Conservation (phyloP, 2,797 vertebrate species). For the Poecile montanus region DNA sequence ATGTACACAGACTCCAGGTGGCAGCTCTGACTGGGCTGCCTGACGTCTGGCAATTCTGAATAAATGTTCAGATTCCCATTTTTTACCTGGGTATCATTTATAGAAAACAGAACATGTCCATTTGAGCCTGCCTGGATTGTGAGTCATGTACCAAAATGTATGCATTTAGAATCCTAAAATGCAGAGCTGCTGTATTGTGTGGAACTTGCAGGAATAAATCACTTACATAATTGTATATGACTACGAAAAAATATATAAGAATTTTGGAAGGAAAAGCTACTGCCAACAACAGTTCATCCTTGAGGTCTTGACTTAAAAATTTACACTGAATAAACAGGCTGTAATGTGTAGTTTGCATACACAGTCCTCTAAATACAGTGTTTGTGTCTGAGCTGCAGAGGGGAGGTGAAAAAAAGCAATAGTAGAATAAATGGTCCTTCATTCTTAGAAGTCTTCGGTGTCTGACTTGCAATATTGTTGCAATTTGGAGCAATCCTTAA, state of each 20-base stretch:
- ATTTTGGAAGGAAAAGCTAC: neutral
- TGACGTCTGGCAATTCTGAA: neutral
- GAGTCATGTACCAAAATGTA: neutral
- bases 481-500: neutral
- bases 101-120: neutral
- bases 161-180: neutral
- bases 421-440: neutral
- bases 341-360: neutral
- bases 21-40: neutral
- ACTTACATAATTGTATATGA: neutral
- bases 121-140: neutral
- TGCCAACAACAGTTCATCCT: neutral
- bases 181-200: neutral
- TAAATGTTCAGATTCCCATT: neutral
- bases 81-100: neutral
- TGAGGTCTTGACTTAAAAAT: neutral
- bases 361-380: neutral
- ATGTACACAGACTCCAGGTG: slow-evolving; percentile 6
- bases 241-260: neutral
- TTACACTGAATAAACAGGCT: neutral
- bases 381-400: neutral
- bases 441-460: neutral
- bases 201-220: neutral
- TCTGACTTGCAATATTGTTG: neutral
- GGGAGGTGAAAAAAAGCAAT: neutral